phyloP scores from a whole-genome alignment of 2,888 invertebrate genomes.

The Anthoptus insignis region DNA sequence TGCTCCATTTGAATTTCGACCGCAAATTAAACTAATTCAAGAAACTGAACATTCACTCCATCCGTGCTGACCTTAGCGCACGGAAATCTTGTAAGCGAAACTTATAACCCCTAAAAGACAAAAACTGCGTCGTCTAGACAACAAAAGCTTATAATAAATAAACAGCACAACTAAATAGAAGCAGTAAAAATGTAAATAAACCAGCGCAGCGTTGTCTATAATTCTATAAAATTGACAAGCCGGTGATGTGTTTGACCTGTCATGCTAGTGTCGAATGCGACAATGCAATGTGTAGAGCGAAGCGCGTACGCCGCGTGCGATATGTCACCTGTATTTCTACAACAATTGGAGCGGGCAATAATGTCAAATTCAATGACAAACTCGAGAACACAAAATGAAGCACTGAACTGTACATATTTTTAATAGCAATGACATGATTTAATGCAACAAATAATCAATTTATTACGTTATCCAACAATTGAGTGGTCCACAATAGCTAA shows the following conservation, averaged over 20 bases:
- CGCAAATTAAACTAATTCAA: background rate
- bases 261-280: conserved; percentile 47
- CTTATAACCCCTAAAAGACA: conserved; percentile 4
- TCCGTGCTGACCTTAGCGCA: background rate
- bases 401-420: no score
- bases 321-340: background rate
- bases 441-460: no score
- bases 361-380: background rate
- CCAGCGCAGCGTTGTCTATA: conserved; percentile 71
- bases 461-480: no score
- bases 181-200: conserved; percentile 54
- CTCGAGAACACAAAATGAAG: background rate
- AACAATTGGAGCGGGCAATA: background rate
- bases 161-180: conserved; percentile 51
- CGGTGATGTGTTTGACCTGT: conserved; percentile 62
- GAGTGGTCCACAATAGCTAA: no score
- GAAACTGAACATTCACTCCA: background rate
- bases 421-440: no score
- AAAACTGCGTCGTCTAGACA: conserved; percentile 14
- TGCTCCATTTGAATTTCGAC: conserved; percentile 10
- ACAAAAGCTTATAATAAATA: conserved; percentile 52
- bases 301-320: conserved; percentile 54
- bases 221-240: conserved; percentile 64
- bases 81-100: conserved; percentile 14
- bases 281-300: conserved; percentile 56